These are phyloP conservation scores for Alexandromys fortis DNA, from an alignment of 2,113 vertebrate genomes.

Conservation along the genomic window DNA sequence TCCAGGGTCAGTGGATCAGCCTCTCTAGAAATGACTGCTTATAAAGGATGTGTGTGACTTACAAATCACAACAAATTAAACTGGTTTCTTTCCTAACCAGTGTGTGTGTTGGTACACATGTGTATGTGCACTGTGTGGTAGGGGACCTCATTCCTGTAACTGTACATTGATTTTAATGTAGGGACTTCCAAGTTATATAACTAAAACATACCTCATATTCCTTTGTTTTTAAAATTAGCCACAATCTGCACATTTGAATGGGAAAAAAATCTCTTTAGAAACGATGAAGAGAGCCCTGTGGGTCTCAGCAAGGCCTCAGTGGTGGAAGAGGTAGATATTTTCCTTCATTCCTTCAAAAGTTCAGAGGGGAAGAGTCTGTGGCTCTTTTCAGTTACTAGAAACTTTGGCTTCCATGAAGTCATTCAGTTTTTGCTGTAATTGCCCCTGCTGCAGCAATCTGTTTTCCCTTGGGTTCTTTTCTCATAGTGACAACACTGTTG, in stretches of 20 bases:
- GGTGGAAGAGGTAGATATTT: neutral
- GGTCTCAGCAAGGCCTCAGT: neutral
- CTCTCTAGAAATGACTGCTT: neutral
- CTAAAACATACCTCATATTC: neutral
- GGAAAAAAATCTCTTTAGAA: neutral
- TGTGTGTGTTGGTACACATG: too few species aligned
- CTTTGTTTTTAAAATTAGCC: neutral
- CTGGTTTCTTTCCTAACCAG: neutral
- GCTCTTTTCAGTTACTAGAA: neutral
- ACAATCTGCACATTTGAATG: constrained; percentile 6
- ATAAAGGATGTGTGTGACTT: neutral
- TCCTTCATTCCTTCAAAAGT: neutral
- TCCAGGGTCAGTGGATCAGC: neutral
- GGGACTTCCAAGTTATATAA: neutral
- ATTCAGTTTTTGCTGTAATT: constrained; percentile 53
- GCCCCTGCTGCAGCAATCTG: neutral
- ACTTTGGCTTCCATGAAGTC: constrained; percentile 12
- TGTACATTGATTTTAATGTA: neutral
- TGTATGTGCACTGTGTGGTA: neutral
- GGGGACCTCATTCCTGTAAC: neutral
- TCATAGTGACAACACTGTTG: constrained; percentile 42
- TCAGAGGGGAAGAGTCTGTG: neutral
- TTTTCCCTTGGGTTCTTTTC: constrained; percentile 39
- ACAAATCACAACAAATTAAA: neutral
- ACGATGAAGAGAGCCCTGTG: neutral